A percentile compares a stretch with the other conserved stretches of the same genome.
These are phyloP conservation scores for Charina bottae DNA, from an alignment of 2,113 vertebrate species.

Conservation along the genomic window DNA sequence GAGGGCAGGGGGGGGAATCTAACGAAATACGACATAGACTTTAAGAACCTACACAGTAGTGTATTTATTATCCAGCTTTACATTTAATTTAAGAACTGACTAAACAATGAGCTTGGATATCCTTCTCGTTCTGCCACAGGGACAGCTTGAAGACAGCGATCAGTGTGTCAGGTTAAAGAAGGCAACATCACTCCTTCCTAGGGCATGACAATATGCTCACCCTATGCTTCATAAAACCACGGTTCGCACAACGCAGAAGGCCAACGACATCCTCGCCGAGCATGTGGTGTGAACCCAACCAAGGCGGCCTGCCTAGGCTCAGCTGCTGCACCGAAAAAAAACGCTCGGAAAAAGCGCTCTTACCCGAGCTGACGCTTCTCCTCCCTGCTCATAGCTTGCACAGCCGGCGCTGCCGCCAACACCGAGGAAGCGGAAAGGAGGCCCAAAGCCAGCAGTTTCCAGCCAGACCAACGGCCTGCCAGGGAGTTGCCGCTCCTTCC, in stretches of 20 bases:
- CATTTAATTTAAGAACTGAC: not conserved
- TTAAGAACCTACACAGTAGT: not conserved
- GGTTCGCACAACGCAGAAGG: not conserved
- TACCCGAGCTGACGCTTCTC: slow-evolving; percentile 77
- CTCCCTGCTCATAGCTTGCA: slow-evolving; percentile 73
- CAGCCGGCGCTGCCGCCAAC: slow-evolving; percentile 62
- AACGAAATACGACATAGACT: not conserved
- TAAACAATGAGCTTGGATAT: not conserved
- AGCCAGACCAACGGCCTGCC: slow-evolving; percentile 64
- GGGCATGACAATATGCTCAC: not conserved
- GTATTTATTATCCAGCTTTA: not conserved
- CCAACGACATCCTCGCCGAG: not conserved
- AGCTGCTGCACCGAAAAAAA: not conserved
- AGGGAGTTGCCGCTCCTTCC: slow-evolving; percentile 55
- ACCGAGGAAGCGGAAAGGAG: slow-evolving; percentile 73
- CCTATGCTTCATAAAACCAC: not conserved
- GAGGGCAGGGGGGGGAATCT: not conserved
- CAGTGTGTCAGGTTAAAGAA: too few relatives aligned
- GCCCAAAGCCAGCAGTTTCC: slow-evolving; percentile 72
- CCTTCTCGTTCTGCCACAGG: not conserved
- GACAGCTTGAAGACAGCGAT: not conserved
- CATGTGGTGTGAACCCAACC: not conserved
- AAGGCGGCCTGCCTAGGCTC: not conserved
- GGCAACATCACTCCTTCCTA: not conserved
- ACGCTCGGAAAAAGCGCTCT: slow-evolving; percentile 30